Conservation (phyloP, 2,888 invertebrate species). For the Archaeoteleia sp. region DNA sequence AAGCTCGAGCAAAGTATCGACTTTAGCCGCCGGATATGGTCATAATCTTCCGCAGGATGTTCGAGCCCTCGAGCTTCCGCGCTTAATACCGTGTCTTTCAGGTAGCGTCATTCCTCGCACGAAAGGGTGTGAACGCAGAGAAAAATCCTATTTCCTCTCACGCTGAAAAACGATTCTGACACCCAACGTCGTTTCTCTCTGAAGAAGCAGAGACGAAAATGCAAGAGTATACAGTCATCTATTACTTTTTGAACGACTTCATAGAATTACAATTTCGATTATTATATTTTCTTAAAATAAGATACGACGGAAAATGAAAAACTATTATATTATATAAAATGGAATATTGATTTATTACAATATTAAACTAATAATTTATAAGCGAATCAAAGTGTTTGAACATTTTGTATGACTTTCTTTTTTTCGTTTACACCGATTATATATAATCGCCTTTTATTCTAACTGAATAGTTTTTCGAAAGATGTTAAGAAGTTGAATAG, state of each 20-base stretch:
- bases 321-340: too few species aligned
- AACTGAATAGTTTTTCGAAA: too few species aligned
- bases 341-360: too few species aligned
- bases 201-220: slow-evolving; percentile 44
- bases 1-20: slow-evolving; percentile 43
- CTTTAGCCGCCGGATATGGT: slow-evolving; percentile 46
- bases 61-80: slow-evolving; percentile 45
- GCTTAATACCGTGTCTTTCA: slow-evolving; percentile 52
- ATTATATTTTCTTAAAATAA: slow-evolving; percentile 39
- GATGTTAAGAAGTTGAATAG: slow-evolving; percentile 1
- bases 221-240: slow-evolving; percentile 49
- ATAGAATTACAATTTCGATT: slow-evolving; percentile 35
- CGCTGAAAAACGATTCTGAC: slow-evolving; percentile 51
- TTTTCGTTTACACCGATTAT: too few species aligned
- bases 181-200: slow-evolving; percentile 50
- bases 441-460: too few species aligned
- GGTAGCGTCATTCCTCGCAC: slow-evolving; percentile 40
- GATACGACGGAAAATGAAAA: neutral
- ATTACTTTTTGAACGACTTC: slow-evolving; percentile 50
- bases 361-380: too few species aligned
- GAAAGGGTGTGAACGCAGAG: slow-evolving; percentile 50
- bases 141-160: slow-evolving; percentile 54
- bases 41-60: slow-evolving; percentile 51
- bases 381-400: too few species aligned
- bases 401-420: too few species aligned